These are phyloP conservation scores for Peromyscus melanophrys DNA, from an alignment of 2,797 vertebrate genomes.

Conservation along the genomic window DNA sequence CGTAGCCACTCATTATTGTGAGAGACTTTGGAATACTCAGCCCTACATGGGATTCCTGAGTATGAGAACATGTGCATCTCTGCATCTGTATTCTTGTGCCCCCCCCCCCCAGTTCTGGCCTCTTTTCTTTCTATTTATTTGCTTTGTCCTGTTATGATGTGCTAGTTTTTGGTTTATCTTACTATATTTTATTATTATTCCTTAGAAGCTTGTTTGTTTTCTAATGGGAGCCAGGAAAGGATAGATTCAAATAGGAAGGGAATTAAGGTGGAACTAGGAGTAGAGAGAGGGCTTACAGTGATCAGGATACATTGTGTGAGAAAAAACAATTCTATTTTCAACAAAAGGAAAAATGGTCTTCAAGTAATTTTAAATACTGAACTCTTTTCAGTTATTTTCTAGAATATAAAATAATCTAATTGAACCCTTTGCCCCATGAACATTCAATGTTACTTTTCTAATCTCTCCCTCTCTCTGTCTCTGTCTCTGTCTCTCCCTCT, in stretches of 20 bases:
- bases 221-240: background rate
- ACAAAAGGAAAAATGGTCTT: background rate
- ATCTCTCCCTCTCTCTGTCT: background rate
- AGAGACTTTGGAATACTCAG: background rate
- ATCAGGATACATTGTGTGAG: background rate
- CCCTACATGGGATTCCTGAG: background rate
- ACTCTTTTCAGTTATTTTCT: background rate
- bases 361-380: background rate
- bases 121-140: background rate
- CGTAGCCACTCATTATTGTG: background rate
- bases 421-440: background rate
- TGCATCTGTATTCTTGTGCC: background rate
- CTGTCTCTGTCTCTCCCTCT: fast-evolving
- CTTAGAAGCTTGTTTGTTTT: background rate
- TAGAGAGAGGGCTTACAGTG: background rate
- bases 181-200: background rate
- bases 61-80: background rate
- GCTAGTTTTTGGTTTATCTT: background rate
- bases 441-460: background rate
- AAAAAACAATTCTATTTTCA: background rate
- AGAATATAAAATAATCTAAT: background rate
- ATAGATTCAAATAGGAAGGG: background rate
- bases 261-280: background rate
- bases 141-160: background rate
- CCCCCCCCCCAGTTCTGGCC: background rate